phyloP scores from a whole-genome alignment of 2,113 vertebrate species.

The Pandion haliaetus region DNA sequence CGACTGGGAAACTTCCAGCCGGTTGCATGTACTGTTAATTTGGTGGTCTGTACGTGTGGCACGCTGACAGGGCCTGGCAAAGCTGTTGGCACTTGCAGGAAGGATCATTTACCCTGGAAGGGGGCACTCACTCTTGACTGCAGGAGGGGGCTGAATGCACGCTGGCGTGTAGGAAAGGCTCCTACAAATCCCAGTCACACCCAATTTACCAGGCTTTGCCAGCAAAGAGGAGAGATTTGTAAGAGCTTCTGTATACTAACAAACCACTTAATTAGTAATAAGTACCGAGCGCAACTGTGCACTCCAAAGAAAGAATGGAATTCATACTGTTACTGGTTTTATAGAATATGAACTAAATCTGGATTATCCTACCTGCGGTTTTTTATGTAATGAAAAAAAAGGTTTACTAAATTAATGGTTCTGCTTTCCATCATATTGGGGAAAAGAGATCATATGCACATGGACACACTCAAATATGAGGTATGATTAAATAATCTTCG shows the following conservation, averaged over 20 bases:
- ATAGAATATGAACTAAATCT: neutral
- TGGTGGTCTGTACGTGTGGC: neutral
- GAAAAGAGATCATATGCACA: neutral
- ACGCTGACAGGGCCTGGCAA: neutral
- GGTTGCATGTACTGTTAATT: accelerated
- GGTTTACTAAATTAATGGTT: neutral
- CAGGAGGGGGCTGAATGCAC: neutral
- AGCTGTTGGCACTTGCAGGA: neutral
- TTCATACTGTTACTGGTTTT: neutral
- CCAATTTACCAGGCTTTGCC: neutral
- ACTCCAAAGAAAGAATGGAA: neutral
- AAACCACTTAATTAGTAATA: neutral
- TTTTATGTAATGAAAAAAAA: neutral
- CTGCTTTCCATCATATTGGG: neutral
- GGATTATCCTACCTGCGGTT: neutral
- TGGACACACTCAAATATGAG: neutral
- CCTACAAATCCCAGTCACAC: neutral
- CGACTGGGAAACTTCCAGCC: neutral
- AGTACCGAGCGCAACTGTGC: neutral
- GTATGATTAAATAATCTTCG: neutral
- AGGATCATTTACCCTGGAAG: neutral
- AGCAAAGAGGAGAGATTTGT: neutral
- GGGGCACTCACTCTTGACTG: neutral
- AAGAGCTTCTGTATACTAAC: neutral
- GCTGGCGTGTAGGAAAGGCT: neutral